Conservation (phyloP, 1,140 invertebrate genomes). For the Drosophila grimshawi region DNA sequence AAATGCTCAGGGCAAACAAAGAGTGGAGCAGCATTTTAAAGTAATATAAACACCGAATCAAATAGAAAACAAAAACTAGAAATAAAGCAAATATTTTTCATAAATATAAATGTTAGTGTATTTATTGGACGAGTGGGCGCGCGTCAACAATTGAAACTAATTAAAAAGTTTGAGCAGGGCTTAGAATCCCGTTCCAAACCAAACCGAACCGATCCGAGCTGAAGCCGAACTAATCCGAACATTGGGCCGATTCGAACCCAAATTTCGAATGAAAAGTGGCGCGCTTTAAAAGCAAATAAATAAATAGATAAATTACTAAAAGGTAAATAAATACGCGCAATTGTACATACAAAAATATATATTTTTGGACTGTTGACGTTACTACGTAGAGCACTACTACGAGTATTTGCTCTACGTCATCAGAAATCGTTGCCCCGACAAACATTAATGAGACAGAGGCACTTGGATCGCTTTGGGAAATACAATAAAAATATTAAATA, state of each 20-base stretch:
- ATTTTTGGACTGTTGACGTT: conserved; percentile 72
- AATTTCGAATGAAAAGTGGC: conserved; percentile 63
- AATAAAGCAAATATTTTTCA: conserved; percentile 64
- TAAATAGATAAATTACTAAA: conserved; percentile 83
- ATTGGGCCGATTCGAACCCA: conserved; percentile 5
- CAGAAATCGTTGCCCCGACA: conserved; percentile 25
- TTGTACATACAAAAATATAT: conserved; percentile 40
- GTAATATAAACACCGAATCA: conserved; percentile 62
- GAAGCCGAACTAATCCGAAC: conserved; percentile 1
- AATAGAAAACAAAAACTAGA: conserved; percentile 44
- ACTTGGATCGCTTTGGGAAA: conserved; percentile 66
- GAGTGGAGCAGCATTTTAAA: conserved; percentile 69
- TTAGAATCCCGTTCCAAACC: conserved; percentile 43
- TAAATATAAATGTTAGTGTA: conserved; percentile 54
- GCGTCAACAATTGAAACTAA: conserved; percentile 70
- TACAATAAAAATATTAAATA: conserved; percentile 79
- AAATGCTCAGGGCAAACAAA: conserved; percentile 73
- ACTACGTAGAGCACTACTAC: conserved; percentile 58
- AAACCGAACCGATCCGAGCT: conserved; percentile 38
- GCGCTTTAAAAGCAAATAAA: conserved; percentile 80
- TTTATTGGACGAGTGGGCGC: conserved; percentile 40
- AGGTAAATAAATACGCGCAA: conserved; percentile 74
- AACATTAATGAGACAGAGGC: conserved; percentile 63
- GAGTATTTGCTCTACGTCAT: conserved; percentile 55
- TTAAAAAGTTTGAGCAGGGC: conserved; percentile 69